Evolutionary conservation across 1,140 invertebrate genomes (phyloP), one percentile per base, ranked within the genome.

Genomic region (Homalodisca vitripennis): DNA sequence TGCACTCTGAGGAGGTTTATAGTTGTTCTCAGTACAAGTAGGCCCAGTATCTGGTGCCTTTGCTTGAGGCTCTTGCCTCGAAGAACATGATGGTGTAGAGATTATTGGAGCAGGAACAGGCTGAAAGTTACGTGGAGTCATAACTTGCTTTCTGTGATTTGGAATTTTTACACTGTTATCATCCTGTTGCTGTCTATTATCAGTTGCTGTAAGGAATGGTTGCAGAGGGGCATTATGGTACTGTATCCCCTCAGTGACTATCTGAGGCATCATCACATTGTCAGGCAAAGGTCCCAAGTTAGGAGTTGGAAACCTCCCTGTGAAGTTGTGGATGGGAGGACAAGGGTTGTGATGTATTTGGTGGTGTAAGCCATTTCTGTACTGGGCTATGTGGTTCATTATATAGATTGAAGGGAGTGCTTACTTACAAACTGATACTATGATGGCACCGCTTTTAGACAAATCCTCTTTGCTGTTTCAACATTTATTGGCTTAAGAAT

Each of bases 361-460:
- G 31, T 71, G 70, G 22, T 67, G 71, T 34, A 72, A 55, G 55
- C 67, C 66, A 31, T 62, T 69, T 48, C 71, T 34, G 60, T 72
- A 72, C 30, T 69, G 71, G 1, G 71, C 29, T 53, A 66, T 72
- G 29, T 72, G 71, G 66, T 72, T 72, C 71, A 72, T 72, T 57
- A 26, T 69, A 3, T n/a, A 55, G 46, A 12, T 41, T 41, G 6
- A 41, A 41, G 34, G 34, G n/a, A n/a, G n/a, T n/a, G n/a, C n/a
- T n/a, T n/a, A n/a, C n/a, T n/a, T n/a, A n/a, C n/a, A n/a, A n/a
- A n/a, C n/a, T n/a, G n/a, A n/a, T n/a, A n/a, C n/a, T n/a, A n/a
- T n/a, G n/a, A n/a, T n/a, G n/a, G n/a, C n/a, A n/a, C n/a, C n/a
- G n/a, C n/a, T n/a, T n/a, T n/a, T n/a, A n/a, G n/a, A n/a, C n/a